Conservation (phyloP, 1,140 invertebrate genomes). For the Aphidius ervi region DNA sequence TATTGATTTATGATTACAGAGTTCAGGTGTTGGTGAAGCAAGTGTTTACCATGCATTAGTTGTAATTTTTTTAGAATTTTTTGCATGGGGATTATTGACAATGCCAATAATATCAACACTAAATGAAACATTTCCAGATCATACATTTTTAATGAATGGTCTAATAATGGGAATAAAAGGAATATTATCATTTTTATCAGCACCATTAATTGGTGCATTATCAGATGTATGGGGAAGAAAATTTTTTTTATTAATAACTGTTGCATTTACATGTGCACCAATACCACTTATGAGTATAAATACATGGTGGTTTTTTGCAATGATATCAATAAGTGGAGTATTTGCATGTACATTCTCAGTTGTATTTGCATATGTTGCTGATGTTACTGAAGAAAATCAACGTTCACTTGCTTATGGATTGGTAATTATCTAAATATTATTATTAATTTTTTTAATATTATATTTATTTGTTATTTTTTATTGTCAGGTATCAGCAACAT, state of each 20-base stretch:
- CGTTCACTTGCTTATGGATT: conserved; percentile 94
- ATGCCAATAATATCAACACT: conserved; percentile 96
- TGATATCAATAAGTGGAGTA: conserved; percentile 97
- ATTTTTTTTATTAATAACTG: conserved; percentile 95
- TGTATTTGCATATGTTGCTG: conserved; percentile 98
- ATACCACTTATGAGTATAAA: conserved; percentile 99
- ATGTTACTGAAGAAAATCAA: conserved; percentile 97
- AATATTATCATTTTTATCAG: conserved; percentile 93
- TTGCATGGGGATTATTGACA: conserved; percentile 97
- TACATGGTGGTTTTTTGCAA: conserved; percentile 99
- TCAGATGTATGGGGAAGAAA: conserved; percentile 98
- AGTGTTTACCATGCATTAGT: conserved; percentile 97
- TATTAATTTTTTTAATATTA: no score
- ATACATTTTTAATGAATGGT: conserved; percentile 99
- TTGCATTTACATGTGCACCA: conserved; percentile 98
- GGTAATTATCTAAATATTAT: conserved; percentile 54
- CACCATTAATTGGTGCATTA: conserved; percentile 92
- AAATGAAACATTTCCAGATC: conserved; percentile 96
- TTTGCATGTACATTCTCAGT: conserved; percentile 99
- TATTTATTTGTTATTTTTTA: no score
- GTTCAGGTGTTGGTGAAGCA: conserved; percentile 86
- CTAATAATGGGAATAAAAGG: conserved; percentile 98
- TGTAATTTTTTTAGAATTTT: conserved; percentile 99
- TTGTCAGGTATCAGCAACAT: conserved; percentile 87
- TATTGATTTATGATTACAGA: conserved; percentile 53